Percentiles rank a stretch among this genome's conserved stretches.
phyloP scores from a whole-genome alignment of 1,140 invertebrate species.

The Phortica variegata region DNA sequence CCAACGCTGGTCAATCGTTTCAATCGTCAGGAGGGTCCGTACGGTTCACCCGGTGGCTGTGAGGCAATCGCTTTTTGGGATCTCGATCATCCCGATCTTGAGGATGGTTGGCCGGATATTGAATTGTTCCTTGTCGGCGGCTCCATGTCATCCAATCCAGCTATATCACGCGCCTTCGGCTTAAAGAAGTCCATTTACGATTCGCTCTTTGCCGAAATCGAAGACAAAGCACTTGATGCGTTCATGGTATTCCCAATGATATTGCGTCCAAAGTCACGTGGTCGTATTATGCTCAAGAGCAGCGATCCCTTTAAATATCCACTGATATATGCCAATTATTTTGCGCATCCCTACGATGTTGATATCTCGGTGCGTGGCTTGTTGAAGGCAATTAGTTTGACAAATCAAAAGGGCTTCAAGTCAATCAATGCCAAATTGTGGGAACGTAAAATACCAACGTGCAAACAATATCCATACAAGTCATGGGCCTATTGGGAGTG shows the following conservation, averaged over 20 bases:
- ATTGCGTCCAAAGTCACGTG: conserved; percentile 73
- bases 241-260: conserved; percentile 72
- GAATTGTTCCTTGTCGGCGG: conserved; percentile 69
- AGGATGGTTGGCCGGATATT: conserved; percentile 71
- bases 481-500: conserved; percentile 76
- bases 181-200: conserved; percentile 62
- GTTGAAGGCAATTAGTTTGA: conserved; percentile 62
- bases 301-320: conserved; percentile 76
- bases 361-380: conserved; percentile 67
- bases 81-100: conserved; percentile 65
- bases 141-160: conserved; percentile 60
- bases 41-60: conserved; percentile 76
- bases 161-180: conserved; percentile 61
- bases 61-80: conserved; percentile 78
- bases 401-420: conserved; percentile 63
- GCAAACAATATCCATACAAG: conserved; percentile 64
- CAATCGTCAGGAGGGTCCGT: conserved; percentile 64
- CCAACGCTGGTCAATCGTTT: conserved; percentile 40
- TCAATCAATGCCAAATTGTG: conserved; percentile 64
- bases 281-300: conserved; percentile 67
- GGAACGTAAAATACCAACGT: conserved; percentile 65
- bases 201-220: conserved; percentile 59
- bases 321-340: conserved; percentile 80
- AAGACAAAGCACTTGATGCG: conserved; percentile 57
- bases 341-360: conserved; percentile 64